These are phyloP conservation scores for Tangara arthus DNA, from an alignment of 2,797 vertebrate genomes.

Conservation along the genomic window DNA sequence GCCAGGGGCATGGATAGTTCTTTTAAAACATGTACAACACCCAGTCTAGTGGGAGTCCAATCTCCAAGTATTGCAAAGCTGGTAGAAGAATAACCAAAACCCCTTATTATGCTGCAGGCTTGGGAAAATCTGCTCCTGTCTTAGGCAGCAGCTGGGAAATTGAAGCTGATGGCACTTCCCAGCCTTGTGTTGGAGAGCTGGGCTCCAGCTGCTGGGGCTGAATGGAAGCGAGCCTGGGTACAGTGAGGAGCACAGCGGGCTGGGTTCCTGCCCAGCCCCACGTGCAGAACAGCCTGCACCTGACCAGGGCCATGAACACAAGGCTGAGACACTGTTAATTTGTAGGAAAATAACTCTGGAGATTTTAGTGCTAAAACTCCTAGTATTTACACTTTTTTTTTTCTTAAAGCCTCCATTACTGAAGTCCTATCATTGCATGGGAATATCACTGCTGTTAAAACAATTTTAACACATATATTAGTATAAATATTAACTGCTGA, in stretches of 20 bases:
- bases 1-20: conserved; percentile 39
- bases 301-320: not conserved
- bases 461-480: not conserved
- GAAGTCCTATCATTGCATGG: not conserved
- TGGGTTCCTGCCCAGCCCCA: not conserved
- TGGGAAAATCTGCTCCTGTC: conserved; percentile 33
- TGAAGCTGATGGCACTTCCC: not conserved
- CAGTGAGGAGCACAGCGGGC: not conserved
- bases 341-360: not conserved
- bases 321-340: not conserved
- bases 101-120: conserved; percentile 3
- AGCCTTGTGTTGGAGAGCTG: not conserved
- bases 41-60: not conserved
- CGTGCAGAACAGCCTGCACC: not conserved
- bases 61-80: not conserved
- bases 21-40: conserved; percentile 33
- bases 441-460: not conserved
- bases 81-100: conserved; percentile 23
- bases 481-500: not conserved
- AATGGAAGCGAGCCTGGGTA: not conserved
- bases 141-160: conserved; percentile 41
- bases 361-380: not conserved
- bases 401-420: not conserved
- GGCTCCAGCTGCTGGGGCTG: not conserved
- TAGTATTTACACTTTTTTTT: not conserved